Base-by-base conservation (phyloP, 2,113 vertebrate genomes). In the Oreochromis niloticus region DNA sequence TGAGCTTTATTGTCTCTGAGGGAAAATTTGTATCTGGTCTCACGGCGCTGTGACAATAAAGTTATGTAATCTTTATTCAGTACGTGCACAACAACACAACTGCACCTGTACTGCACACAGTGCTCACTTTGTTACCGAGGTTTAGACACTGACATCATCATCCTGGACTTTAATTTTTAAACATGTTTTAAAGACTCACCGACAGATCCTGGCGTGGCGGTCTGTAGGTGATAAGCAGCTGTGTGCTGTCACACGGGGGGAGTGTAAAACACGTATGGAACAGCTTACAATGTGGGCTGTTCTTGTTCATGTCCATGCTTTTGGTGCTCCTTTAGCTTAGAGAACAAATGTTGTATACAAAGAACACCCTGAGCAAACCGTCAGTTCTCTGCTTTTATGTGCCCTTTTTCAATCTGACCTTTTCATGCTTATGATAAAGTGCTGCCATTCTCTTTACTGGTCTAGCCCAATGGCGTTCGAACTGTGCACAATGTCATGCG, bases 91-190 rank as follows among this genome's bases (percentile, higher is more conserved):
- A 50, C 27, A 50, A 78, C 43, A 78, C 71, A n/a, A 32, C 73
- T n/a, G 71, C 71, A 78, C 71, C 43, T 32, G 24, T 78, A 32
- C 14, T 78, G 43, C 73, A 32, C 46, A 32, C 16, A 78, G 43
- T 0, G 3, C 43, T 75, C 16, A 75, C 41, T 50, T 32, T 17
- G 71, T 75, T 19, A 30, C 43, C 6, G 0, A 50, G 27, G 3
- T 50, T 75, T 75, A 19, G 16, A 48, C 68, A 75, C 14, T 30
- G 71, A 75, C 43, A 48, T 75, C 43, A 19, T 75, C 71, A 75
- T 30, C 41, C 14, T 30, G 43, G 24, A 73, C 22, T 75, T 48
- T 48, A 27, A 3, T 27, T 73, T 46, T 73, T 30, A 46, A 46
- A 48, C 68, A 30, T 3, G 22, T 46, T 71, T 43, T 1, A 43